Evolutionary conservation across 2,113 vertebrate genomes (phyloP).

Genomic region (Corythoichthys intestinalis): DNA sequence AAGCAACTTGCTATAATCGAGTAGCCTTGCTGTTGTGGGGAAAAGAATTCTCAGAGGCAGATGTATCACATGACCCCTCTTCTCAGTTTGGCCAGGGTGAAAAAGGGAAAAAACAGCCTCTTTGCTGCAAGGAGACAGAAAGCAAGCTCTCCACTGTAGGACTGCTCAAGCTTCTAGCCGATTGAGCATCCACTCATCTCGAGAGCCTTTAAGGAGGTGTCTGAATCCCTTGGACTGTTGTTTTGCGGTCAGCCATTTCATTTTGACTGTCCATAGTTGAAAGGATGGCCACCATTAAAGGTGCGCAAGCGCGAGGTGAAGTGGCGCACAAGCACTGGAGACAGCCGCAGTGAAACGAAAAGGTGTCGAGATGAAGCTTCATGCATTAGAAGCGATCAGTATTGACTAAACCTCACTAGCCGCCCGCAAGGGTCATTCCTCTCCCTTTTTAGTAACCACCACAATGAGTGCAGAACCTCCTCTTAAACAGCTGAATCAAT

Average conservation of each 20-base stretch:
- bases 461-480: background rate
- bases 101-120: slow-evolving; percentile 14
- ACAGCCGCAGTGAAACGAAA: background rate
- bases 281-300: background rate
- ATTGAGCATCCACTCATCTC: slow-evolving; percentile 36
- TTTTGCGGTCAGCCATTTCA: slow-evolving; percentile 19
- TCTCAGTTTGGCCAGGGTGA: slow-evolving; percentile 14
- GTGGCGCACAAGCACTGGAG: slow-evolving; percentile 4
- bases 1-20: background rate
- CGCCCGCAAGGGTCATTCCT: background rate
- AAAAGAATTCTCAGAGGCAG: slow-evolving; percentile 10
- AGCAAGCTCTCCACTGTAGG: slow-evolving; percentile 29
- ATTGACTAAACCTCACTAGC: slow-evolving; percentile 23
- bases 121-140: slow-evolving; percentile 17
- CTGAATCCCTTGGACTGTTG: slow-evolving; percentile 26
- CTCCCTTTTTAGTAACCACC: slow-evolving; percentile 9
- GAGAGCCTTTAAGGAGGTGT: slow-evolving; percentile 46
- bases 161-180: slow-evolving; percentile 34
- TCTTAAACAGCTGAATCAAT: background rate
- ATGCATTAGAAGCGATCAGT: slow-evolving; percentile 10
- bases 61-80: slow-evolving; percentile 10
- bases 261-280: slow-evolving; percentile 12
- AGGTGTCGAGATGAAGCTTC: background rate
- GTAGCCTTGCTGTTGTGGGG: background rate
- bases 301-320: background rate